Evolutionary conservation across 2,797 vertebrate genomes (phyloP).

Genomic region (Spinibarbus caldwelli): DNA sequence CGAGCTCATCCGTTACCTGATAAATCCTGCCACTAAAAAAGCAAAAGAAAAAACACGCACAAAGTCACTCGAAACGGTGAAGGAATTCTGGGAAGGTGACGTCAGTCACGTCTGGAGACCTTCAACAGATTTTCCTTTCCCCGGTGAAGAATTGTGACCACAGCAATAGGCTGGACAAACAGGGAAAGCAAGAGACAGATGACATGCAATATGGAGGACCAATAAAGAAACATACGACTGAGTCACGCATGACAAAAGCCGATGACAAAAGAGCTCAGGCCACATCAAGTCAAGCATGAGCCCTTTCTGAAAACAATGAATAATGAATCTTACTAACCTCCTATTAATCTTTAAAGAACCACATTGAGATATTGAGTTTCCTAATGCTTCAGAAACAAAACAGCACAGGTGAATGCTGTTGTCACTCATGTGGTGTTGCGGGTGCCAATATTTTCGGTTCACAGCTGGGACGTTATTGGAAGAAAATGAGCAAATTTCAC

Average conservation of each 20-base stretch:
- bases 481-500: neutral
- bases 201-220: constrained; percentile 47
- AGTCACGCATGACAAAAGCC: constrained; percentile 62
- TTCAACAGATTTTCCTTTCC: constrained; percentile 14
- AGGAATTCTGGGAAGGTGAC: constrained; percentile 32
- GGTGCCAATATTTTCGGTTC: constrained; percentile 59
- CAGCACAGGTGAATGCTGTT: constrained; percentile 61
- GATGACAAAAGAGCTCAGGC: constrained; percentile 61
- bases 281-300: constrained; percentile 66
- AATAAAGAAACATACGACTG: constrained; percentile 56
- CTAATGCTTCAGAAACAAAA: constrained; percentile 64
- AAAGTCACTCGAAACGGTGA: neutral
- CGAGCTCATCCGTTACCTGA: constrained; percentile 45
- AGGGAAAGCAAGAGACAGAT: constrained; percentile 23
- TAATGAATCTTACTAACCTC: constrained; percentile 82
- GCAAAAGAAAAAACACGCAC: neutral
- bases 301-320: constrained; percentile 76
- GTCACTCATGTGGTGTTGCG: constrained; percentile 66
- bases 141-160: constrained; percentile 8
- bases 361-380: constrained; percentile 78
- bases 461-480: neutral
- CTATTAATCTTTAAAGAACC: constrained; percentile 80
- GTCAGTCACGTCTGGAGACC: constrained; percentile 19
- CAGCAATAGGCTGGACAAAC: constrained; percentile 4
- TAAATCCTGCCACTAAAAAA: constrained; percentile 38